A percentile compares a stretch with the other conserved stretches of the same genome.
phyloP scores from a whole-genome alignment of 2,113 vertebrate species.

The Sialia sialis region DNA sequence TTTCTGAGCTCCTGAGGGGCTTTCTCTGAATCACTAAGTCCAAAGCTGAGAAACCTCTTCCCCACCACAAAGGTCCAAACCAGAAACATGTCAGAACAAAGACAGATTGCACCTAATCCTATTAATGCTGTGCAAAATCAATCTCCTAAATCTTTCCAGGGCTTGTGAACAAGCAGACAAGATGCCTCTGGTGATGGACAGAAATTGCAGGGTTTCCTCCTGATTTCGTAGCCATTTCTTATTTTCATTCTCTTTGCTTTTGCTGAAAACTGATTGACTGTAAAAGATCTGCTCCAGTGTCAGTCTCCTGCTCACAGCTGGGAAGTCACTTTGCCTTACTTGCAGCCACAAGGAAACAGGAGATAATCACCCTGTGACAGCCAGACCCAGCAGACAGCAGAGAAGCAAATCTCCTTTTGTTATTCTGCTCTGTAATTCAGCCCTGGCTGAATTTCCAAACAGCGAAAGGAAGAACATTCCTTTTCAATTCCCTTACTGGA shows the following conservation, averaged over 20 bases:
- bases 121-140: constrained; percentile 5
- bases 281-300: constrained; percentile 42
- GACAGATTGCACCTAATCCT: neutral
- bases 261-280: constrained; percentile 19
- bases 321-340: constrained; percentile 52
- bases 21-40: neutral
- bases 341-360: constrained; percentile 16
- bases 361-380: constrained; percentile 52
- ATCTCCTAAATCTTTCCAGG: neutral
- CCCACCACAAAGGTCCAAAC: neutral
- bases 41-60: neutral
- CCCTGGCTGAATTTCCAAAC: neutral
- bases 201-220: constrained; percentile 17
- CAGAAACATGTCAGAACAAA: neutral
- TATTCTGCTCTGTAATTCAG: neutral
- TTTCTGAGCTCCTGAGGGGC: neutral
- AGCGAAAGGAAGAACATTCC: neutral
- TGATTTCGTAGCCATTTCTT: neutral
- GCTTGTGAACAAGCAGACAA: constrained; percentile 32
- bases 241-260: neutral
- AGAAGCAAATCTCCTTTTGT: neutral
- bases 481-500: neutral
- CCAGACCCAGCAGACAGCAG: neutral
- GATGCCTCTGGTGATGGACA: constrained; percentile 9
- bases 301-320: constrained; percentile 13